phyloP scores from a whole-genome alignment of 2,888 invertebrate genomes.

The Xestobium rufovillosum region DNA sequence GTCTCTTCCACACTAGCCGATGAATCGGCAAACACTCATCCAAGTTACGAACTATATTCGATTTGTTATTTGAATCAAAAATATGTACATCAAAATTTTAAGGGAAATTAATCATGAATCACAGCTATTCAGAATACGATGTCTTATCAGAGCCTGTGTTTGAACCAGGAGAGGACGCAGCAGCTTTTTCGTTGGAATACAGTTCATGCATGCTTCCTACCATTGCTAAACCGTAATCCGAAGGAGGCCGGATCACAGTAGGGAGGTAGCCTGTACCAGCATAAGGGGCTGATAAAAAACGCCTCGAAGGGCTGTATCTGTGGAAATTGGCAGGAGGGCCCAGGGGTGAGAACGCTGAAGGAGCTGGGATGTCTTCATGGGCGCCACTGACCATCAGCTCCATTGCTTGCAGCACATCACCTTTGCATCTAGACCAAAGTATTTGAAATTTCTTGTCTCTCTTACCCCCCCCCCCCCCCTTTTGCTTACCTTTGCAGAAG shows the following conservation, averaged over 20 bases:
- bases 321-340: conserved; percentile 55
- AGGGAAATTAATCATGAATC: no score
- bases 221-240: conserved; percentile 38
- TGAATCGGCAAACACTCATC: no score
- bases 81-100: no score
- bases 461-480: no score
- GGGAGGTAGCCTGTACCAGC: conserved; percentile 77
- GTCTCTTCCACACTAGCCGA: no score
- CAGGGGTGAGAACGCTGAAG: conserved; percentile 72
- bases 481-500: conserved; percentile 58
- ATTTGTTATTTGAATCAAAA: no score
- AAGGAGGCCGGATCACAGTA: conserved; percentile 58
- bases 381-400: conserved; percentile 75
- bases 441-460: conserved; percentile 1
- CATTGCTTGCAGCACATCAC: conserved; percentile 89
- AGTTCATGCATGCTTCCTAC: conserved; percentile 41
- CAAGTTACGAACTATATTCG: no score
- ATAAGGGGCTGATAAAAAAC: conserved; percentile 76
- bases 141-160: conserved; percentile 51
- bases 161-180: conserved; percentile 45
- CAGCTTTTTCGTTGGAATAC: conserved; percentile 40
- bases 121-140: conserved; percentile 47
- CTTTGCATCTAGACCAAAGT: conserved; percentile 44
- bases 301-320: conserved; percentile 54
- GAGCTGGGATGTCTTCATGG: conserved; percentile 35